Evolutionary conservation across 2,888 invertebrate genomes (phyloP).

Genomic region (Cerceris ruficornis): DNA sequence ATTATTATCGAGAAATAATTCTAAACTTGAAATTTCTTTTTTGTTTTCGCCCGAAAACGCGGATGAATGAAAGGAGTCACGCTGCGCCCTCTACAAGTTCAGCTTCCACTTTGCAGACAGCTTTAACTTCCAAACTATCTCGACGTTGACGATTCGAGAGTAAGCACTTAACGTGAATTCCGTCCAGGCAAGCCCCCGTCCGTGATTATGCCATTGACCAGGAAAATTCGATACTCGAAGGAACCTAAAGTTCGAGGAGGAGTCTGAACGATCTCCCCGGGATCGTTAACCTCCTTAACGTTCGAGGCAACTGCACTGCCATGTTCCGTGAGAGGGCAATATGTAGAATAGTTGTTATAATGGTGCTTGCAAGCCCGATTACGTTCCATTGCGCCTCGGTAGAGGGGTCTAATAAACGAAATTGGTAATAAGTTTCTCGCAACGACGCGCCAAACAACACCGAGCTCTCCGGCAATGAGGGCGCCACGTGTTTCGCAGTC

Average conservation of each 20-base stretch:
- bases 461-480: not conserved
- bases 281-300: constrained; percentile 32
- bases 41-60: too few species aligned
- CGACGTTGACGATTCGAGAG: too few species aligned
- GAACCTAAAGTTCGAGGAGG: not conserved
- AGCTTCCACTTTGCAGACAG: too few species aligned
- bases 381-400: constrained; percentile 28
- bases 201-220: not conserved
- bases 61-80: too few species aligned
- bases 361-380: constrained; percentile 23
- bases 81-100: too few species aligned
- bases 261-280: not conserved
- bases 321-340: constrained; percentile 9
- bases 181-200: not conserved
- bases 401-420: constrained; percentile 24
- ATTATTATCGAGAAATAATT: too few species aligned
- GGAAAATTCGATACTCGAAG: not conserved
- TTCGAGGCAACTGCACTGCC: not conserved
- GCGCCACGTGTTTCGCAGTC: not conserved
- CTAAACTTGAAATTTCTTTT: too few species aligned
- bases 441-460: not conserved
- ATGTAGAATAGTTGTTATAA: constrained; percentile 25
- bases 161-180: not conserved
- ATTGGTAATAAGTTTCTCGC: constrained; percentile 43
- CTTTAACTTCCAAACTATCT: too few species aligned